Base-by-base conservation (phyloP, 2,888 invertebrate species). In the Orthosia gracilis region DNA sequence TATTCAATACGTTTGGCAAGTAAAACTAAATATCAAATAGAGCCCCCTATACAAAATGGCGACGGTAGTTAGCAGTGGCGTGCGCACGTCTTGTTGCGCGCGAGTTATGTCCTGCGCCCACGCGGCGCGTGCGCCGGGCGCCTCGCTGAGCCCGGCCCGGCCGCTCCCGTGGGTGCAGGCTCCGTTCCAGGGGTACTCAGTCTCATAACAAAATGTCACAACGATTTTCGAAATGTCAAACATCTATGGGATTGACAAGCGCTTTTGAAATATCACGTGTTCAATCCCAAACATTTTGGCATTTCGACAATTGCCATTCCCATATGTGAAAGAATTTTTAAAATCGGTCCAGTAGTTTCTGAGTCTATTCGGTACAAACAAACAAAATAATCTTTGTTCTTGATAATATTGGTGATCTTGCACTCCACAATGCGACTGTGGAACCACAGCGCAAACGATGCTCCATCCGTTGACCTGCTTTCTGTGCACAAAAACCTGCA, bases 31-130 rank as follows among this genome's bases (percentile, higher is more conserved):
- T 4, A 9, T 7, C 3, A 1, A 69, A 4, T n/a, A 47, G 47
- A 86, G 47, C 94, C 91, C 0, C 89, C 93, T 94, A 88, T 95
- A 91, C 82, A 77, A 40, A 78, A 76, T 74, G 87, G 88, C 87
- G 92, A 89, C 91, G 92, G 95, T 96, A 96, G 95, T 96, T 95
- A 95, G 94, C 88, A 83, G 89, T 92, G 90, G 91, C 92, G 92
- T 92, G 94, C 92, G 89, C 91, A 92, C 91, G 94, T 94, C 95
- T 96, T 92, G 96, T 96, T 95, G 94, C 89, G 90, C 88, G 89
- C 92, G 92, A 96, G 95, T 96, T 96, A 96, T 94, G 94, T 89
- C 81, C 82, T 18, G 88, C 91, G 91, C 95, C 94, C 91, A 93
- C 93, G 90, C 91, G 77, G 86, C 87, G 86, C 81, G 85, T 88